Base-by-base conservation (phyloP, 2,113 vertebrate genomes). In the Collichthys lucidus region DNA sequence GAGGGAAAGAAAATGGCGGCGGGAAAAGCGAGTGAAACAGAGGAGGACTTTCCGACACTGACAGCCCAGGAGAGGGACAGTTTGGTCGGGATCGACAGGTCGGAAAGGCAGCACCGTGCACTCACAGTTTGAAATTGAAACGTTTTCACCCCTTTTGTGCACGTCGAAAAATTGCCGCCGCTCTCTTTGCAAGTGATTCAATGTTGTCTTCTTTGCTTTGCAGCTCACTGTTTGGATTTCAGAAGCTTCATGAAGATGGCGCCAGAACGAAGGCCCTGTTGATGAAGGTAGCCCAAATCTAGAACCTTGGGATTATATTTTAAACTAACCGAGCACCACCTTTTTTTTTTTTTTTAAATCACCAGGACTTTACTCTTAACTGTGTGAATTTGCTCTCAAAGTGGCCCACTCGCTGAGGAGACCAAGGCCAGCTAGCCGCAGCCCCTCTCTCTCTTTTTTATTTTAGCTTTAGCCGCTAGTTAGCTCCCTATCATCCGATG, bases 1-100 rank as follows among this genome's bases (percentile, higher is more conserved):
- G 97, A 98, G 97, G 97, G 96, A 97, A 97, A 98, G 97, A 98
- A 98, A 98, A 98, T 98, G 97, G 97, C 97, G 97, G 96, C 97
- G 97, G 97, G 97, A 97, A 97, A 97, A 97, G 96, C 97, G 96
- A 97, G 96, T 96, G 97, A 97, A 96, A 96, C 96, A 95, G 96
- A 97, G 95, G 97, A 98, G 97, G 97, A 97, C 96, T 98, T 97
- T 96, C 97, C 96, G 93, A 97, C 96, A 96, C 96, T 98, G 96
- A 98, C 97, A 96, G 96, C 96, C 92, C 96, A 96, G 90, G 97
- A 98, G 93, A 95, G 96, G 94, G 97, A 97, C 93, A 95, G 93
- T 93, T 92, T 98, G 92, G 94, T 89, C 93, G 96, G 94, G 89
- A 95, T 97, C 92, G 97, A 98, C 97, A 98, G 97, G 97, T 98